phyloP scores from a whole-genome alignment of 2,797 vertebrate species.

The Glyptemys insculpta region DNA sequence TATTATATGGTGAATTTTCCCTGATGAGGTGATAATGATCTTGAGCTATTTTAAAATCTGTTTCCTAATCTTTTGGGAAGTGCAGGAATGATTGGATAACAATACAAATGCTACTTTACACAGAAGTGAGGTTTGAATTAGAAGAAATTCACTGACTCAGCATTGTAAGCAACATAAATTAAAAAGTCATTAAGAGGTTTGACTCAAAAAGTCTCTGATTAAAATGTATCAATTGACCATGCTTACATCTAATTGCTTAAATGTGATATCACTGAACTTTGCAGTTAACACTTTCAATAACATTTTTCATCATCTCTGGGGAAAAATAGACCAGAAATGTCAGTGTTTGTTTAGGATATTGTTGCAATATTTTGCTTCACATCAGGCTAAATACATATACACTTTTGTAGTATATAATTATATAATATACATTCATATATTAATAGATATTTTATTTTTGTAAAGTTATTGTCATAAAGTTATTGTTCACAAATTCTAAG shows the following conservation, averaged over 20 bases:
- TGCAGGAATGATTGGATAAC: slow-evolving; percentile 22
- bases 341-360: background rate
- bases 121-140: slow-evolving; percentile 48
- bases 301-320: background rate
- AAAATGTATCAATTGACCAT: background rate
- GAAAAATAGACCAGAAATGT: background rate
- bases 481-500: background rate
- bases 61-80: slow-evolving; percentile 27
- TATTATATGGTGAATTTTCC: slow-evolving; percentile 36
- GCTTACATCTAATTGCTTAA: slow-evolving; percentile 12
- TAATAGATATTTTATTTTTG: background rate
- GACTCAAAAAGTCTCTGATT: slow-evolving; percentile 36
- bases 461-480: no score
- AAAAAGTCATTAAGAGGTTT: slow-evolving; percentile 19
- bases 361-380: slow-evolving; percentile 6
- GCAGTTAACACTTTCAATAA: background rate
- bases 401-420: no score
- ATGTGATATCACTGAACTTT: background rate
- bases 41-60: slow-evolving; percentile 58
- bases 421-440: background rate
- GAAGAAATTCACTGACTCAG: slow-evolving; percentile 38
- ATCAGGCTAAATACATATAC: background rate
- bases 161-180: slow-evolving; percentile 45
- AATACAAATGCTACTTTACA: slow-evolving; percentile 44
- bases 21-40: slow-evolving; percentile 42